phyloP scores from a whole-genome alignment of 2,113 vertebrate species.

The Eonycteris spelaea region DNA sequence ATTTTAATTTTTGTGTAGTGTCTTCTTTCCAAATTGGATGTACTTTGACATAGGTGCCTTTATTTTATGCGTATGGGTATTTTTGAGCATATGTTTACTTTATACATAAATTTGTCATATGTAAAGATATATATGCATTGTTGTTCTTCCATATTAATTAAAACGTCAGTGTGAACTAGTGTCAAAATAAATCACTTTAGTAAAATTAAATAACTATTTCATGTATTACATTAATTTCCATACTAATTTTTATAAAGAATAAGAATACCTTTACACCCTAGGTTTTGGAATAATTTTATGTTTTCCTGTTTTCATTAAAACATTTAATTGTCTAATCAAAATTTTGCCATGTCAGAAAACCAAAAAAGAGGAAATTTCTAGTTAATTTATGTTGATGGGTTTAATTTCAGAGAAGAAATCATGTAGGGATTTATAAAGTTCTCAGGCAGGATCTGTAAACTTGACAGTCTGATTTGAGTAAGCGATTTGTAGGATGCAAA shows the following conservation, averaged over 20 bases:
- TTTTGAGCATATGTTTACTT: not conserved
- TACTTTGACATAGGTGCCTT: not conserved
- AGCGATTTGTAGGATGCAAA: not conserved
- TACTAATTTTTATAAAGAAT: not conserved
- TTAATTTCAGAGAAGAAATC: not conserved
- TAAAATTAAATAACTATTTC: not conserved
- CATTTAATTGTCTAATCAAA: not conserved
- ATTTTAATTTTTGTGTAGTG: not conserved
- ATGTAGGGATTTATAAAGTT: not conserved
- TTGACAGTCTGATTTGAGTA: not conserved
- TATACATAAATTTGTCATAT: not conserved
- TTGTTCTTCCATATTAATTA: not conserved
- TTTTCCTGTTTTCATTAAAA: slow-evolving; percentile 51
- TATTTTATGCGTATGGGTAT: not conserved
- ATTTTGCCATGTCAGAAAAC: not conserved
- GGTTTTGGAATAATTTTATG: not conserved
- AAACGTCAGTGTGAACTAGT: not conserved
- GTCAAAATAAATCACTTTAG: not conserved
- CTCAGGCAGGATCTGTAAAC: not conserved
- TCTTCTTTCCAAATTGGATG: not conserved
- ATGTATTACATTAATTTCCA: not conserved
- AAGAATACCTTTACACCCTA: not conserved
- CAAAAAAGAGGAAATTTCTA: not conserved
- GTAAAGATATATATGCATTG: not conserved
- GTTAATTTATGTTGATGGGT: not conserved